A percentile compares a stretch with the other conserved stretches of the same genome.
These are phyloP conservation scores for Chaetops frenatus DNA, from an alignment of 2,113 vertebrate genomes.

Conservation along the genomic window DNA sequence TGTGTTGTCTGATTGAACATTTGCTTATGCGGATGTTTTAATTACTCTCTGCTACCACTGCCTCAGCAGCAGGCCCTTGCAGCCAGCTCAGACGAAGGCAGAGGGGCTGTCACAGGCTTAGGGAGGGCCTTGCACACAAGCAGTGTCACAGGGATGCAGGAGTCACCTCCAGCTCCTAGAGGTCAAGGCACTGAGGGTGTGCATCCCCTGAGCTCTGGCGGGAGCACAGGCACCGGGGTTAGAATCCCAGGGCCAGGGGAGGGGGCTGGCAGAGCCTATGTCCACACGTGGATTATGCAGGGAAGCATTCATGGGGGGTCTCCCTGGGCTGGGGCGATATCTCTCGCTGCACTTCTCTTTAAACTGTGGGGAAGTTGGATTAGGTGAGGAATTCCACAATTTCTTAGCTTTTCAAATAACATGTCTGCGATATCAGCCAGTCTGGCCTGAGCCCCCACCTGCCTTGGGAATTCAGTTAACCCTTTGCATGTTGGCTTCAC, in stretches of 20 bases:
- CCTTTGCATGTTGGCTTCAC: not conserved
- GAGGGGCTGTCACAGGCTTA: not conserved
- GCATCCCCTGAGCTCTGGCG: accelerated
- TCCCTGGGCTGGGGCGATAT: not conserved
- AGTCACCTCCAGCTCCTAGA: not conserved
- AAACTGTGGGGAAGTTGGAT: slow-evolving; percentile 68
- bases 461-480: slow-evolving; percentile 46
- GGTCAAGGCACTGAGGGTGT: not conserved
- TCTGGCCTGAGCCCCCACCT: slow-evolving; percentile 36
- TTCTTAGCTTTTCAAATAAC: slow-evolving; percentile 68
- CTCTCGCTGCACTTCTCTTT: slow-evolving; percentile 53
- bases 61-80: not conserved
- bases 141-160: not conserved
- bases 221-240: accelerated
- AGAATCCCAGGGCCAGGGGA: not conserved
- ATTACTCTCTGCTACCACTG: not conserved
- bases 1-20: not conserved
- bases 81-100: not conserved
- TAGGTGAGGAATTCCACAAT: slow-evolving; percentile 69
- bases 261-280: not conserved
- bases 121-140: not conserved
- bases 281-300: not conserved
- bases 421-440: slow-evolving; percentile 46
- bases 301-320: slow-evolving; percentile 15
- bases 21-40: not conserved